Conservation (phyloP, 2,113 vertebrate genomes). For the Lamprologus lemairii region DNA sequence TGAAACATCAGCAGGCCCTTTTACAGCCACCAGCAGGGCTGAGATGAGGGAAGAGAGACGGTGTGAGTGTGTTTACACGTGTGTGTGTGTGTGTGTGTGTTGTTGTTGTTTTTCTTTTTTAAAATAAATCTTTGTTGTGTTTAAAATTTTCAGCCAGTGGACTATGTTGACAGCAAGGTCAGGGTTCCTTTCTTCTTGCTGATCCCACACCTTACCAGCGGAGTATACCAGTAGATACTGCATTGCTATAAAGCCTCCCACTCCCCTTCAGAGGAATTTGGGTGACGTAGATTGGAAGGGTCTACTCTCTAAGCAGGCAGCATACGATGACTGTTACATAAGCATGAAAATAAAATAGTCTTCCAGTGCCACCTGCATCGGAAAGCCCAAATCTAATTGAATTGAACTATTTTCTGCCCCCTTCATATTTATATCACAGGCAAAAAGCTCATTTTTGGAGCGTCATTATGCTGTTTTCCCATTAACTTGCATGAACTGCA, state of each 20-base stretch:
- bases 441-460: conserved; percentile 31
- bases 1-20: conserved; percentile 60
- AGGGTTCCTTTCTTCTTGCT: background rate
- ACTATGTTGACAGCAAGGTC: conserved; percentile 7
- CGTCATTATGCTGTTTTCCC: conserved; percentile 44
- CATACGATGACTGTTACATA: conserved; percentile 40
- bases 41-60: conserved; percentile 19
- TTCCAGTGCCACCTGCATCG: conserved; percentile 32
- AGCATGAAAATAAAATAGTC: conserved; percentile 41
- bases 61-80: background rate
- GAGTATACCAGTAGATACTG: background rate
- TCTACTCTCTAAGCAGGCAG: conserved; percentile 7
- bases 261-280: conserved; percentile 4
- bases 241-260: background rate
- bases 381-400: conserved; percentile 48
- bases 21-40: conserved; percentile 52
- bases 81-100: background rate
- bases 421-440: conserved; percentile 41
- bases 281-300: conserved; percentile 29
- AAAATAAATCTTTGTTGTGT: background rate
- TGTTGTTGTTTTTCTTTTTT: background rate
- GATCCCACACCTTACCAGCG: background rate
- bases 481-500: conserved; percentile 26
- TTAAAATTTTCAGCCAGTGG: background rate
- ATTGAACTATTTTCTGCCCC: conserved; percentile 45